phyloP scores from a whole-genome alignment of 1,140 invertebrate genomes.

The Coptotermes formosanus region DNA sequence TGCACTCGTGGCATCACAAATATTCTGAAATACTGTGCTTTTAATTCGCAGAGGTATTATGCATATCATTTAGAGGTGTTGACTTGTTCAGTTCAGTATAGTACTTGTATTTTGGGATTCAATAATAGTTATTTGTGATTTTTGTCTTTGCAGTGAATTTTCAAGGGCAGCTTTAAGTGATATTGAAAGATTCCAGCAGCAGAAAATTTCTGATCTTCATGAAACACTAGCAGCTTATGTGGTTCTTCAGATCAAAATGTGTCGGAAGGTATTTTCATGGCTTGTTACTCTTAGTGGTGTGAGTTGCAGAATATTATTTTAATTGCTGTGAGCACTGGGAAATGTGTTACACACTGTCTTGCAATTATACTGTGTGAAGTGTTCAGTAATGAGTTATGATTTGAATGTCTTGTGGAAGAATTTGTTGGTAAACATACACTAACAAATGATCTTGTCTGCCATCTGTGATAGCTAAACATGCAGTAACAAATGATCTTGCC shows the following conservation, averaged over 20 bases:
- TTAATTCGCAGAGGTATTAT: no score
- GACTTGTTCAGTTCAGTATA: background rate
- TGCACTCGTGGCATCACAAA: no score
- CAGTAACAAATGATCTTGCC: no score
- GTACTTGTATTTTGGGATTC: background rate
- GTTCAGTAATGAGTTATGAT: slow-evolving; percentile 21
- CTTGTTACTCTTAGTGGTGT: background rate
- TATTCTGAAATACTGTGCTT: no score
- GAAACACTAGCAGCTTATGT: slow-evolving; percentile 76
- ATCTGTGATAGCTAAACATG: no score
- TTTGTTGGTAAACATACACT: slow-evolving; percentile 12
- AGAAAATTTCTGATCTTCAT: slow-evolving; percentile 73
- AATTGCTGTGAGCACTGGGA: background rate
- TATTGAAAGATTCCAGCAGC: slow-evolving; percentile 74
- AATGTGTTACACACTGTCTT: slow-evolving; percentile 27
- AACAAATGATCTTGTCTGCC: no score
- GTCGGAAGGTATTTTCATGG: slow-evolving; percentile 67
- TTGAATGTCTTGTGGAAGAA: slow-evolving; percentile 26
- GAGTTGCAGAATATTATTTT: background rate
- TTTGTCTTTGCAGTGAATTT: slow-evolving; percentile 63
- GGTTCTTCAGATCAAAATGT: slow-evolving; percentile 74
- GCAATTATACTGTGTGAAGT: slow-evolving; percentile 25
- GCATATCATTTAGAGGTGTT: no score
- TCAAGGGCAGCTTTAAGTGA: slow-evolving; percentile 67
- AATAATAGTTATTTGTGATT: background rate